Evolutionary conservation across 2,797 vertebrate genomes (phyloP), one percentile per base, ranked within the genome.

Genomic region (Leuciscus waleckii): DNA sequence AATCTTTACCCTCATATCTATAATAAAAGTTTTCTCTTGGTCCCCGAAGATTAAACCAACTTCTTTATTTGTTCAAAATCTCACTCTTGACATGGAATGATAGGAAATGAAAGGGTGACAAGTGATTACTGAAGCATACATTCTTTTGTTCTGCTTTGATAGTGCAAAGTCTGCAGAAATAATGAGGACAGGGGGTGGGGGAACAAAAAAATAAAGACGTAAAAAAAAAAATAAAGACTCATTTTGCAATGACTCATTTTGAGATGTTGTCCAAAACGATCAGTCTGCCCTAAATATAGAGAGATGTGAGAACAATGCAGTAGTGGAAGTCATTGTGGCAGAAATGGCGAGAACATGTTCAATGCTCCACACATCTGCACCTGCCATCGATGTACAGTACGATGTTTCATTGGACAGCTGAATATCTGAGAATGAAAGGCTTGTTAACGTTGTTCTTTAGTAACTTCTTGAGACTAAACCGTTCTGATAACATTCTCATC

Each of bases 51-150:
- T 94, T 94, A 93, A 89, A 90, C 49, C 86, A 82, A 90, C 63
- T 92, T 93, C 92, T 93, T 91, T 81, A 90, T 92, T 93, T 88
- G 92, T 92, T 92, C 92, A 91, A 92, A 93, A 94, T 94, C 93
- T 93, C 92, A 93, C 91, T 81, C 89, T 91, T 92, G 92, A 90
- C 90, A 84, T 89, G 89, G 91, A 93, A 93, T 87, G 89, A 93
- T 91, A 92, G 90, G 87, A 89, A 92, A 91, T 89, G 91, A 94
- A 93, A 93, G 86, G 82, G 81, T 86, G 71, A 89, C 75, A 82
- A 80, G 71, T 74, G 69, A 85, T 87, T 77, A 85, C 73, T 79
- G 65, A 75, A 87, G 77, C 68, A 39, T 74, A 2, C 74, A 32
- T 32, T 51, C 69, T 80, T 85, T 86, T 86, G 49, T 88, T 58